Conservation (phyloP, 2,797 vertebrate species). For the Chaunax sp. region DNA sequence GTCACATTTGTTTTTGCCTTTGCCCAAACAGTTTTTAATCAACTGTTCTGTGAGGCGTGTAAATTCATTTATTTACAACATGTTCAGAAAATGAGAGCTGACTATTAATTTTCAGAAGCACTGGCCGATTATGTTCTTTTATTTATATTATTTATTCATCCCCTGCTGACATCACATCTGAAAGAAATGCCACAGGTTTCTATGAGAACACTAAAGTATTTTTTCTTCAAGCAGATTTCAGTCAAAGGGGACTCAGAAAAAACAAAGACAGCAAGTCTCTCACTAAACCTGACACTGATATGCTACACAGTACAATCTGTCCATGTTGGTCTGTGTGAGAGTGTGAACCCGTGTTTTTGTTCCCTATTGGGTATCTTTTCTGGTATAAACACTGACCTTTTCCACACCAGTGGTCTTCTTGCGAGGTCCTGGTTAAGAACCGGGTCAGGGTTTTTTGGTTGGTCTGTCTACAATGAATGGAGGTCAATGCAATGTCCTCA, state of each 20-base stretch:
- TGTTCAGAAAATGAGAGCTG: not conserved
- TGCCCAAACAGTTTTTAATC: not conserved
- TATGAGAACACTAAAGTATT: not conserved
- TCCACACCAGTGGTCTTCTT: not conserved
- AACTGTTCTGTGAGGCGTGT: not conserved
- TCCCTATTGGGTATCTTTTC: not conserved
- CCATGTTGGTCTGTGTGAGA: not conserved
- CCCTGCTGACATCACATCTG: not conserved
- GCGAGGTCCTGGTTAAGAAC: too few species aligned
- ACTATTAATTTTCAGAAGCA: not conserved
- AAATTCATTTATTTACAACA: not conserved
- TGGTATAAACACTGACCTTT: not conserved
- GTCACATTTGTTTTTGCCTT: constrained; percentile 10
- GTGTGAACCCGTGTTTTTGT: too few species aligned
- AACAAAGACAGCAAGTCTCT: not conserved
- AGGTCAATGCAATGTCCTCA: too few species aligned
- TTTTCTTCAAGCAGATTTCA: not conserved
- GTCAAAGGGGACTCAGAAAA: not conserved
- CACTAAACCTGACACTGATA: not conserved
- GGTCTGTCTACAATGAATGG: too few species aligned
- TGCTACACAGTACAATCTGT: not conserved
- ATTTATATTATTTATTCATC: not conserved
- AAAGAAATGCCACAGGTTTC: not conserved
- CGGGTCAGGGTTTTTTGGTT: too few species aligned
- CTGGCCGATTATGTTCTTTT: not conserved